Conservation (phyloP, 2,113 vertebrate species). For the Lethenteron reissneri region DNA sequence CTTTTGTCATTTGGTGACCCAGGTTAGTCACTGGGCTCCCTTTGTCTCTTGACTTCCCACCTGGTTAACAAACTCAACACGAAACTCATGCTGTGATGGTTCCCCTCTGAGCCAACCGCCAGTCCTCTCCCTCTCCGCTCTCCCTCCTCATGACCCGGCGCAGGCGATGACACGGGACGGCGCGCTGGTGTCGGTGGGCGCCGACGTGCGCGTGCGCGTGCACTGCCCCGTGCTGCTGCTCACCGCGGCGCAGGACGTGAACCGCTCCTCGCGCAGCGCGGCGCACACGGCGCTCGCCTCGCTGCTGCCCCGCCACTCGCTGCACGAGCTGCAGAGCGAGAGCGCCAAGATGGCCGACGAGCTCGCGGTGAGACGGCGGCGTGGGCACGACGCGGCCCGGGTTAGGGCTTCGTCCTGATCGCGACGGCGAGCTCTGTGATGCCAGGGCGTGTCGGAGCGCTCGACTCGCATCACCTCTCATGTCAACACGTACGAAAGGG, state of each 20-base stretch:
- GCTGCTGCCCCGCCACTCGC: slow-evolving; percentile 33
- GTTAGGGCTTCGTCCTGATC: no score
- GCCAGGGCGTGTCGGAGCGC: no score
- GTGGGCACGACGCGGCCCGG: neutral
- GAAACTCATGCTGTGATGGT: no score
- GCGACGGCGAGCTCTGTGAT: neutral
- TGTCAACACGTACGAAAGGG: no score
- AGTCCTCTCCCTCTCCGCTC: no score
- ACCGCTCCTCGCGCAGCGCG: slow-evolving; percentile 38
- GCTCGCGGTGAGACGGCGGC: slow-evolving; percentile 33
- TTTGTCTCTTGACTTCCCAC: no score
- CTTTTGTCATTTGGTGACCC: no score
- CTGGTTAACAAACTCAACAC: no score
- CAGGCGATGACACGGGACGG: slow-evolving; percentile 47
- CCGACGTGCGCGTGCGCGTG: slow-evolving; percentile 57
- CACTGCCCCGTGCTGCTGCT: slow-evolving; percentile 59
- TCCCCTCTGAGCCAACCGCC: no score
- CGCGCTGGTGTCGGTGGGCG: slow-evolving; percentile 40
- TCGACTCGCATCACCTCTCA: no score
- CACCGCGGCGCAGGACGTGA: slow-evolving; percentile 53
- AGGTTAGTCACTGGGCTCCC: no score
- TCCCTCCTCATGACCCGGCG: no score
- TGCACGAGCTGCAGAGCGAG: slow-evolving; percentile 44
- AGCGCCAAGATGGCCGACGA: slow-evolving; percentile 43
- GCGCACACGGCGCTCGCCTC: slow-evolving; percentile 49